Conservation (phyloP, 2,888 invertebrate genomes). For the Dendrolimus houi region DNA sequence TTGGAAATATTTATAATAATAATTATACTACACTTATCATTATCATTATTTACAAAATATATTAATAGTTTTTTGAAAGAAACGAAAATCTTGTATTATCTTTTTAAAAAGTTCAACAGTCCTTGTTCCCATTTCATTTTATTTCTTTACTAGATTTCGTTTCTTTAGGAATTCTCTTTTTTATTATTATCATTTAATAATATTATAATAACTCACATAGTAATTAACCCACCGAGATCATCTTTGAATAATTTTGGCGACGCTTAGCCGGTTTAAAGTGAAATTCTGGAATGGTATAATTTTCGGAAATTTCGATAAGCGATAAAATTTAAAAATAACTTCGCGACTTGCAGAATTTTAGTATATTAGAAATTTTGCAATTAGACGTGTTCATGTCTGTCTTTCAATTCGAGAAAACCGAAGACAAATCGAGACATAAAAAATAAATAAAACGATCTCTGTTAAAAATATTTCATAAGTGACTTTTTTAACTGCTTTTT, state of each 20-base stretch:
- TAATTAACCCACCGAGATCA: neutral
- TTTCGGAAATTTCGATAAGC: too few species aligned
- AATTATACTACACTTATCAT: neutral
- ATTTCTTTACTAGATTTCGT: neutral
- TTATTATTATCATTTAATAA: neutral
- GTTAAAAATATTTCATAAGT: too few species aligned
- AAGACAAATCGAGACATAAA: too few species aligned
- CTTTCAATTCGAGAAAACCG: too few species aligned
- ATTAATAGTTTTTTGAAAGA: neutral
- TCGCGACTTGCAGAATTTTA: too few species aligned
- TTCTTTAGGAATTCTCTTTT: neutral
- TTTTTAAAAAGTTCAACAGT: neutral
- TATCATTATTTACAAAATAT: slow-evolving; percentile 1
- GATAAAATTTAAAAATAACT: too few species aligned
- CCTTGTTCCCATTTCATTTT: neutral
- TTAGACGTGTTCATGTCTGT: too few species aligned
- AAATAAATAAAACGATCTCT: too few species aligned
- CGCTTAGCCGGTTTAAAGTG: neutral
- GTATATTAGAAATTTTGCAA: too few species aligned
- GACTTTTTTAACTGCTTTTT: too few species aligned
- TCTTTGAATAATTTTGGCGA: neutral
- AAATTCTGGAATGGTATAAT: too few species aligned
- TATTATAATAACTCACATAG: neutral
- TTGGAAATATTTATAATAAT: slow-evolving; percentile 2
- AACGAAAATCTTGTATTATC: neutral